phyloP scores from a whole-genome alignment of 2,797 vertebrate genomes.

The Pelochelys cantorii region DNA sequence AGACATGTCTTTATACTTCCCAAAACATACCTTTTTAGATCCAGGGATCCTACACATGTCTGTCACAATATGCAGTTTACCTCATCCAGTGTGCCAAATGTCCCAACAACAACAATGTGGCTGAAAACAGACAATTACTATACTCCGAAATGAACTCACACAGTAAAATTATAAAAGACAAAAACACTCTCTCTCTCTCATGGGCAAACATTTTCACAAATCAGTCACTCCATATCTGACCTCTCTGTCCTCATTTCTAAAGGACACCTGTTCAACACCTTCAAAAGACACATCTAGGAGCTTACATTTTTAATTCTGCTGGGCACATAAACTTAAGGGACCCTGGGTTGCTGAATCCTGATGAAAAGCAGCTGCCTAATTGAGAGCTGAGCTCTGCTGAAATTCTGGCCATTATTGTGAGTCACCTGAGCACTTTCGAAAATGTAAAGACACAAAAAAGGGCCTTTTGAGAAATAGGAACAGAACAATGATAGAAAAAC shows the following conservation, averaged over 20 bases:
- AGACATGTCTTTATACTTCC: background rate
- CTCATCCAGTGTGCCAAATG: background rate
- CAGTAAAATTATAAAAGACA: background rate
- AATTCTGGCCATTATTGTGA: background rate
- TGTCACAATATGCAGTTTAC: background rate
- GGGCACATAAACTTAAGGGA: background rate
- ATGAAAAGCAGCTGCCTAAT: background rate
- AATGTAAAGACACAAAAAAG: background rate
- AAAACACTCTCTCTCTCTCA: background rate
- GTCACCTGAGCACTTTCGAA: background rate
- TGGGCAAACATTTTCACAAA: background rate
- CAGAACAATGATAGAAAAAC: background rate
- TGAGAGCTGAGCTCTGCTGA: background rate
- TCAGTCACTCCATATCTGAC: background rate
- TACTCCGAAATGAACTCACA: background rate
- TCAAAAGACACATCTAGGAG: background rate
- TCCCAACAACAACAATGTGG: background rate
- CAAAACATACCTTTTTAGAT: background rate
- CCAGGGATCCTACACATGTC: background rate
- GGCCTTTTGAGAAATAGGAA: background rate
- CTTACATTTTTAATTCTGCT: too few species aligned
- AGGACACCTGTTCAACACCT: background rate
- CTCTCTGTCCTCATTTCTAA: background rate
- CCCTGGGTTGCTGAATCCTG: background rate
- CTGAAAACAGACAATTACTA: background rate